phyloP scores from a whole-genome alignment of 2,888 invertebrate species.

The Calameuta idolon region DNA sequence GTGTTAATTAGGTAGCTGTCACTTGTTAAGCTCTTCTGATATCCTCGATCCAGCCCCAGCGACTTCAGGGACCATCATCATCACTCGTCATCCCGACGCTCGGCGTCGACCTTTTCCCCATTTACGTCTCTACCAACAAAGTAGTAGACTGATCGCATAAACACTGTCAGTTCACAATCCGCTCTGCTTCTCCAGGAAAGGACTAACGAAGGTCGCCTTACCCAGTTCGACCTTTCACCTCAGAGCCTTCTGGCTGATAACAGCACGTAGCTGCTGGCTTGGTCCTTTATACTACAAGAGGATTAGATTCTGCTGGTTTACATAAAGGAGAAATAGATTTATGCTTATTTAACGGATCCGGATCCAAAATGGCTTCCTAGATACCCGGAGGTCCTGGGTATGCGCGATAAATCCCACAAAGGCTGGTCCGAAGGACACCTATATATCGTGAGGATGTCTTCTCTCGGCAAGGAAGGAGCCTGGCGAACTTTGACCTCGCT shows the following conservation, averaged over 20 bases:
- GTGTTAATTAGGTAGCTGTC: constrained; percentile 2
- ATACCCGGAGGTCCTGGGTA: not conserved
- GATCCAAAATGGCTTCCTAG: not conserved
- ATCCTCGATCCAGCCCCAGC: not conserved
- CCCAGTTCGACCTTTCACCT: not conserved
- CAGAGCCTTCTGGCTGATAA: not conserved
- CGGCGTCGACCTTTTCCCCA: not conserved
- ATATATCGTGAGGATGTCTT: not conserved
- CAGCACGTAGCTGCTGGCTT: not conserved
- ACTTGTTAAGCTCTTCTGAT: not conserved
- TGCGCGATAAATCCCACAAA: not conserved
- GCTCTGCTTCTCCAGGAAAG: constrained; percentile 18
- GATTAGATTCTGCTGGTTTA: not conserved
- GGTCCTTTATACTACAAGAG: not conserved
- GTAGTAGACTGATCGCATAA: constrained; percentile 49
- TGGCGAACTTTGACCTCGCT: constrained; percentile 6
- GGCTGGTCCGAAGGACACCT: not conserved
- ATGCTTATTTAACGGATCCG: not conserved
- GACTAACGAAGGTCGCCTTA: constrained; percentile 41
- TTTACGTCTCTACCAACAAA: constrained; percentile 32
- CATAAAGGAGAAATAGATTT: not conserved
- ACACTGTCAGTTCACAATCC: constrained; percentile 3
- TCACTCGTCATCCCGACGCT: not conserved
- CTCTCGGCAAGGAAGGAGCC: not conserved
- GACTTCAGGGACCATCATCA: not conserved